Conservation (phyloP, 1,140 invertebrate species). For the Musca domestica region DNA sequence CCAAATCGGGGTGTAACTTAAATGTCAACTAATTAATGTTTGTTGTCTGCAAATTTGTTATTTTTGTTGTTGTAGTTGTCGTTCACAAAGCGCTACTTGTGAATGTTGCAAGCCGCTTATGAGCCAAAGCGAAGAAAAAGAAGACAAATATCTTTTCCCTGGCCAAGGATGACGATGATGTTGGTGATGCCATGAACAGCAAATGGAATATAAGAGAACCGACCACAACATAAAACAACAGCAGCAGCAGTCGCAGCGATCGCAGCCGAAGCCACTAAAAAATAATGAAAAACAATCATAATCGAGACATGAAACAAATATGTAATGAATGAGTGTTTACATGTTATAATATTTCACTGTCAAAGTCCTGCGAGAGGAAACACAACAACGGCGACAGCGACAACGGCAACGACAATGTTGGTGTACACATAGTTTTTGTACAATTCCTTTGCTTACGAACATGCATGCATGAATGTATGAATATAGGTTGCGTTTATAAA, state of each 20-base stretch:
- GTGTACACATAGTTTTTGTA: too few relatives aligned
- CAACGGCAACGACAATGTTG: background rate
- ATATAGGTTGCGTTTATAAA: too few relatives aligned
- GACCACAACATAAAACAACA: background rate
- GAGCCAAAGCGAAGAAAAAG: too few relatives aligned
- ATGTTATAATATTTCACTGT: constrained; percentile 21
- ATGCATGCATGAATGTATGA: too few relatives aligned
- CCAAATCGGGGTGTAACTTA: constrained; percentile 9
- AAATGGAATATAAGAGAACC: background rate
- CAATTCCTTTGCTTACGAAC: too few relatives aligned
- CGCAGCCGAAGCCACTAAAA: background rate
- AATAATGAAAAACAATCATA: constrained; percentile 21
- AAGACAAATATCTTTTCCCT: too few relatives aligned
- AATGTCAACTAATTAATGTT: constrained; percentile 23
- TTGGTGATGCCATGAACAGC: background rate
- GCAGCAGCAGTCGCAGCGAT: too few relatives aligned
- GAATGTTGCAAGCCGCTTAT: background rate
- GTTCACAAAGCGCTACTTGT: background rate
- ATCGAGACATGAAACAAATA: constrained; percentile 17
- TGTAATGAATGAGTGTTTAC: constrained; percentile 22
- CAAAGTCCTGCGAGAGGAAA: background rate
- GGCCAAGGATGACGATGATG: background rate
- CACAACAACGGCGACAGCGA: background rate
- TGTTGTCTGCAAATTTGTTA: constrained; percentile 7
- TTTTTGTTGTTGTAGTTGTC: background rate